Conservation (phyloP, 2,888 invertebrate species). For the Sisyra nigra region DNA sequence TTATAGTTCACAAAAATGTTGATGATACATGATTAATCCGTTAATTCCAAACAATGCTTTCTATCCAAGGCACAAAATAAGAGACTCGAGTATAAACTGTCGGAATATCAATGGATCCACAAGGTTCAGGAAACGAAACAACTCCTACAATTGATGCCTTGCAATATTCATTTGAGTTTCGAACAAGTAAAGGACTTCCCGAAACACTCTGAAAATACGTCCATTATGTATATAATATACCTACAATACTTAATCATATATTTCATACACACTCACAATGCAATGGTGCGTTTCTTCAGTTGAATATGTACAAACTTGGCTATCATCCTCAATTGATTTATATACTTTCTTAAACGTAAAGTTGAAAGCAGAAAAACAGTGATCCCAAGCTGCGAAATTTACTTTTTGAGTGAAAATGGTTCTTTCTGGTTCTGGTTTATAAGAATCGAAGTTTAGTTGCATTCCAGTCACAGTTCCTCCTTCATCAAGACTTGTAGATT, state of each 20-base stretch:
- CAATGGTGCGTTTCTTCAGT: slow-evolving; percentile 21
- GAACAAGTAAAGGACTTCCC: slow-evolving; percentile 41
- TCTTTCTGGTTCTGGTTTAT: no score
- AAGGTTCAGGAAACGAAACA: slow-evolving; percentile 33
- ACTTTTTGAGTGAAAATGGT: no score
- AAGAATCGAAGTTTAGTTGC: no score
- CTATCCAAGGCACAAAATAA: slow-evolving; percentile 39
- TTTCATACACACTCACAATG: no score
- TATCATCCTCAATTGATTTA: no score
- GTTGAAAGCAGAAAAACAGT: no score
- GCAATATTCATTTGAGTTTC: slow-evolving; percentile 21
- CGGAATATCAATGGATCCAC: slow-evolving; percentile 26
- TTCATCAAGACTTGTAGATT: no score
- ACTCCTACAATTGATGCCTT: slow-evolving; percentile 28
- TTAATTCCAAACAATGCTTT: slow-evolving; percentile 33
- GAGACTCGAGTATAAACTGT: slow-evolving; percentile 42
- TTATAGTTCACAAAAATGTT: no score
- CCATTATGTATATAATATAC: not conserved
- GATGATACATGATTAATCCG: no score
- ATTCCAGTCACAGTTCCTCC: no score
- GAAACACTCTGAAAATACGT: slow-evolving; percentile 37
- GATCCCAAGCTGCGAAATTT: no score
- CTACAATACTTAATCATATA: slow-evolving; percentile 1
- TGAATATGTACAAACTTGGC: slow-evolving; percentile 18
- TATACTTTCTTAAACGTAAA: no score